A percentile compares a stretch with the other conserved stretches of the same genome.
phyloP scores from a whole-genome alignment of 2,113 vertebrate species.

The Anhinga rufa region DNA sequence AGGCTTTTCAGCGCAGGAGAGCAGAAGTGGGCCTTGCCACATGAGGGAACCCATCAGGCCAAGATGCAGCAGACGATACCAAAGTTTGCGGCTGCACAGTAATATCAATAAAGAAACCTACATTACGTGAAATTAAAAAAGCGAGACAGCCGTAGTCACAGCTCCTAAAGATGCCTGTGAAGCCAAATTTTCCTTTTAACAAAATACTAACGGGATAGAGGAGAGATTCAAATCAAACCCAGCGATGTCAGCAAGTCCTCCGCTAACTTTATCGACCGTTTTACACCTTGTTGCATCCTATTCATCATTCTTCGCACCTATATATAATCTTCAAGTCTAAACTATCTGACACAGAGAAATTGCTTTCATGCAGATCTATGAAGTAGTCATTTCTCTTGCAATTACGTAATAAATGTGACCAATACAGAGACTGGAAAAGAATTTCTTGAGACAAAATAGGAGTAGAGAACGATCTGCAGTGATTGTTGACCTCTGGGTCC shows the following conservation, averaged over 20 bases:
- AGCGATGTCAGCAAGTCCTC: neutral
- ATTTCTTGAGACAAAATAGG: neutral
- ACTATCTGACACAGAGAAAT: neutral
- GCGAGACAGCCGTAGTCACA: neutral
- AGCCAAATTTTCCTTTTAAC: neutral
- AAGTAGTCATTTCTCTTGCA: neutral
- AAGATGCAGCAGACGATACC: rapidly evolving
- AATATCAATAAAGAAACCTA: slow-evolving; percentile 20
- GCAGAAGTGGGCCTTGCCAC: neutral
- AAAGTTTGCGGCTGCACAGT: neutral
- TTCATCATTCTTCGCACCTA: neutral
- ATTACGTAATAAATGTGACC: neutral
- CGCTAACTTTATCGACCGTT: neutral
- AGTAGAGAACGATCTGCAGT: neutral
- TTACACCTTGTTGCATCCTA: neutral
- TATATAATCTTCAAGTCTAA: neutral
- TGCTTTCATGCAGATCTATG: neutral
- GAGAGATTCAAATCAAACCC: neutral
- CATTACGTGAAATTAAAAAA: neutral
- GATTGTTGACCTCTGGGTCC: neutral
- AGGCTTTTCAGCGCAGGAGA: neutral
- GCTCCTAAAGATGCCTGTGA: neutral
- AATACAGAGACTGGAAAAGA: neutral
- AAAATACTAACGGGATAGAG: neutral
- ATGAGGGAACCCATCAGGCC: neutral